Conservation (phyloP, 2,113 vertebrate species). For the Delphinus delphis region DNA sequence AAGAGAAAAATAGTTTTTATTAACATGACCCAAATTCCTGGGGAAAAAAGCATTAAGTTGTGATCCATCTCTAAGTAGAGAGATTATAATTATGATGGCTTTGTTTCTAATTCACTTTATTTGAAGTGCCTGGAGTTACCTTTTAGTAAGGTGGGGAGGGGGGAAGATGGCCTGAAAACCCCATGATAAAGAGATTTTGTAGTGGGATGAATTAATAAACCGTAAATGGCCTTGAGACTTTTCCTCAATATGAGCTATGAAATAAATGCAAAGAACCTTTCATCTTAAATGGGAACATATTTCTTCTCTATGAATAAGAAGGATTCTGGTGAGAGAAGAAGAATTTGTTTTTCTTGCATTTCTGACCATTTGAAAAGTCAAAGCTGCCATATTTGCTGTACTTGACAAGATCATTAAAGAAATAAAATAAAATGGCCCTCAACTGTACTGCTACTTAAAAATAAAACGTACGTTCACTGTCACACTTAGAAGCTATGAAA, state of each 20-base stretch:
- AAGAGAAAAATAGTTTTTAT: slow-evolving; percentile 73
- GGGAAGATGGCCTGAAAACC: slow-evolving; percentile 50
- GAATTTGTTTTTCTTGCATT: slow-evolving; percentile 43
- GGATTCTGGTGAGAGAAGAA: slow-evolving; percentile 30
- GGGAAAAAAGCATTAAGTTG: slow-evolving; percentile 67
- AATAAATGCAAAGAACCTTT: slow-evolving; percentile 63
- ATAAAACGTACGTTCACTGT: background rate
- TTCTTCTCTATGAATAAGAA: slow-evolving; percentile 62
- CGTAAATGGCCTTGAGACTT: slow-evolving; percentile 64
- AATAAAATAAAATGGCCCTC: slow-evolving; percentile 53
- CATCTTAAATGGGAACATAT: slow-evolving; percentile 68
- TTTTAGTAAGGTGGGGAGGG: slow-evolving; percentile 20
- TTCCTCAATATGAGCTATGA: slow-evolving; percentile 54
- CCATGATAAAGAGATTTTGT: slow-evolving; percentile 60
- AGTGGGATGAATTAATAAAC: slow-evolving; percentile 73
- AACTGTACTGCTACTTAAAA: slow-evolving; percentile 41
- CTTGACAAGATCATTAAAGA: slow-evolving; percentile 56
- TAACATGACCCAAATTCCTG: slow-evolving; percentile 72
- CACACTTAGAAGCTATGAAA: slow-evolving; percentile 6
- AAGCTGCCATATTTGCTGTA: slow-evolving; percentile 21
- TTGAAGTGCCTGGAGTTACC: slow-evolving; percentile 55
- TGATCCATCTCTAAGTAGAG: slow-evolving; percentile 70
- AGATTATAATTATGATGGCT: slow-evolving; percentile 66
- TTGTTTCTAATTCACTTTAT: slow-evolving; percentile 74
- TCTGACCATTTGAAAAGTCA: slow-evolving; percentile 62